Conservation (phyloP, 2,113 vertebrate genomes). For the Turdus rufiventris region DNA sequence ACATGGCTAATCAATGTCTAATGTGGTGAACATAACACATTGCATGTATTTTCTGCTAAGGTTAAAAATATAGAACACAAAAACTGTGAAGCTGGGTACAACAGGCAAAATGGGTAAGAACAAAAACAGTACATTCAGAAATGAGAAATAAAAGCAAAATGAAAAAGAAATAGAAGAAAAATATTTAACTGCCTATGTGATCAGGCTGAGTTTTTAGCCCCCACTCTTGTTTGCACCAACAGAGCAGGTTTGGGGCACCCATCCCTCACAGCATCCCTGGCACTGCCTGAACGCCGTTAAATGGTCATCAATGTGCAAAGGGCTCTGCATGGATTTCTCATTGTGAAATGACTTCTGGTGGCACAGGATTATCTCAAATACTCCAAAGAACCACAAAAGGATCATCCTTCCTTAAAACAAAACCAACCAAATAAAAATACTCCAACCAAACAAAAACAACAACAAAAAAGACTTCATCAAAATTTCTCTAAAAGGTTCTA, state of each 20-base stretch:
- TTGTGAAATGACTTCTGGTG: background rate
- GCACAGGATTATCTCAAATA: background rate
- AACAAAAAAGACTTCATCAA: background rate
- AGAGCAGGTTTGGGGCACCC: rapidly evolving
- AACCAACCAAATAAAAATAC: background rate
- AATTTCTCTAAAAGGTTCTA: background rate
- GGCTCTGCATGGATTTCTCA: background rate
- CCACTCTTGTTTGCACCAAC: background rate
- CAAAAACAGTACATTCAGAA: background rate
- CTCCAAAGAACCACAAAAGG: background rate
- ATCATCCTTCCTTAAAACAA: background rate
- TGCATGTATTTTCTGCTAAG: background rate
- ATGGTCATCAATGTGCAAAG: background rate
- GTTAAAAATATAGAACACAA: background rate
- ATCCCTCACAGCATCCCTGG: background rate
- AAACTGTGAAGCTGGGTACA: background rate
- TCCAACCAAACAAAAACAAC: background rate
- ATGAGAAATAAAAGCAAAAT: background rate
- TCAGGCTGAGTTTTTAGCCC: background rate
- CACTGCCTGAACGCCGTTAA: background rate
- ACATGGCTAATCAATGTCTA: rapidly evolving
- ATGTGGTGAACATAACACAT: background rate
- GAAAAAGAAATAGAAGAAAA: background rate
- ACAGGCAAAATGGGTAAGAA: background rate
- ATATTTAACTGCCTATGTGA: background rate